phyloP scores from a whole-genome alignment of 2,888 invertebrate genomes.

The Mimas tiliae region DNA sequence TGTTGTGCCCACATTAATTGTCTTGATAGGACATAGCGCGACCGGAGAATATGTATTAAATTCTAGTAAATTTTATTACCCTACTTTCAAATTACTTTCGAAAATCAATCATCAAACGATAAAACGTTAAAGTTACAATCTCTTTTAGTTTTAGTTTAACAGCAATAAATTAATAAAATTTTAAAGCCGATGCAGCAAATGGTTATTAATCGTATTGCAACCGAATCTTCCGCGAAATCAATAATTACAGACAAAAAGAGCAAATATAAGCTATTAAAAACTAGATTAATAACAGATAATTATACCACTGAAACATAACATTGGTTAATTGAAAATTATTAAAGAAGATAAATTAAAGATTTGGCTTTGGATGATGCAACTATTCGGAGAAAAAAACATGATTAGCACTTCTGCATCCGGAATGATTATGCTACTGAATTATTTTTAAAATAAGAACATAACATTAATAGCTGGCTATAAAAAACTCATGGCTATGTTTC shows the following conservation, averaged over 20 bases:
- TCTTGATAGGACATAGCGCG: neutral
- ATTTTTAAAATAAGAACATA: constrained; percentile 1
- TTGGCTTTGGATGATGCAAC: neutral
- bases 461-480: neutral
- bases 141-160: neutral
- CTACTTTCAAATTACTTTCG: neutral
- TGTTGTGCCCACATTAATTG: neutral
- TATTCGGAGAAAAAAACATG: neutral
- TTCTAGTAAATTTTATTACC: neutral
- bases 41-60: neutral
- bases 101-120: neutral
- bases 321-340: constrained; percentile 22
- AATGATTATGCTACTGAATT: constrained; percentile 13
- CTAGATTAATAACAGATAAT: constrained; percentile 20
- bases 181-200: neutral
- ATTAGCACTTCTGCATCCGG: constrained; percentile 14
- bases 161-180: neutral
- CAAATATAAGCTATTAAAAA: constrained; percentile 18
- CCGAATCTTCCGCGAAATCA: constrained; percentile 14
- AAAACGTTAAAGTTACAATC: neutral
- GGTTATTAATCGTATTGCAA: neutral
- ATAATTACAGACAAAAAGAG: constrained; percentile 17
- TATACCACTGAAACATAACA: constrained; percentile 1
- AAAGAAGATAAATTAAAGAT: neutral
- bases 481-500: neutral